phyloP scores from a whole-genome alignment of 2,113 vertebrate genomes.

The Misgurnus mizolepis region DNA sequence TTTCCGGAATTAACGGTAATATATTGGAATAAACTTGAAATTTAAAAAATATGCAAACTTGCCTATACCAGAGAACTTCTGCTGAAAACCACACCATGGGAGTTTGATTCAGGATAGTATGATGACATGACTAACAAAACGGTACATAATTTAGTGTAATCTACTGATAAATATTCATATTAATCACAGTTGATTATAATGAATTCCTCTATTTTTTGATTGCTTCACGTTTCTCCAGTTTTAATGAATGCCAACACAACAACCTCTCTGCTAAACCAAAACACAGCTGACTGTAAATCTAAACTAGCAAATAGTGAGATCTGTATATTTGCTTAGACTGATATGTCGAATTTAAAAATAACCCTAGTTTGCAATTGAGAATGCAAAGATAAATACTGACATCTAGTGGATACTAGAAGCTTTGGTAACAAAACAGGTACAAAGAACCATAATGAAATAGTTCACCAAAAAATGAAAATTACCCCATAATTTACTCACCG shows the following conservation, averaged over 20 bases:
- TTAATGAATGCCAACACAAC: background rate
- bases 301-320: background rate
- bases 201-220: background rate
- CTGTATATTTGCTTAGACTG: background rate
- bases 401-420: slow-evolving; percentile 56
- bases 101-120: no score
- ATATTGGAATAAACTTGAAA: no score
- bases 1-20: no score
- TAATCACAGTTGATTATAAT: background rate
- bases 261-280: background rate
- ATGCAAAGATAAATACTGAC: slow-evolving; percentile 39
- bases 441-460: no score
- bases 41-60: no score
- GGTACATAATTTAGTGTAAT: background rate
- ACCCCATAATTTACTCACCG: no score
- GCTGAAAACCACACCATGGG: no score
- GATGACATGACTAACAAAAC: no score
- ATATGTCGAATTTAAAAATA: background rate
- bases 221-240: background rate
- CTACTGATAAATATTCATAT: background rate
- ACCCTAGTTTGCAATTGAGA: background rate
- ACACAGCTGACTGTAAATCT: background rate
- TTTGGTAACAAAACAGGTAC: background rate
- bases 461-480: no score
- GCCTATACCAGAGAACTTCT: no score